Conservation (phyloP, 2,113 vertebrate genomes). For the Cynocephalus volans region DNA sequence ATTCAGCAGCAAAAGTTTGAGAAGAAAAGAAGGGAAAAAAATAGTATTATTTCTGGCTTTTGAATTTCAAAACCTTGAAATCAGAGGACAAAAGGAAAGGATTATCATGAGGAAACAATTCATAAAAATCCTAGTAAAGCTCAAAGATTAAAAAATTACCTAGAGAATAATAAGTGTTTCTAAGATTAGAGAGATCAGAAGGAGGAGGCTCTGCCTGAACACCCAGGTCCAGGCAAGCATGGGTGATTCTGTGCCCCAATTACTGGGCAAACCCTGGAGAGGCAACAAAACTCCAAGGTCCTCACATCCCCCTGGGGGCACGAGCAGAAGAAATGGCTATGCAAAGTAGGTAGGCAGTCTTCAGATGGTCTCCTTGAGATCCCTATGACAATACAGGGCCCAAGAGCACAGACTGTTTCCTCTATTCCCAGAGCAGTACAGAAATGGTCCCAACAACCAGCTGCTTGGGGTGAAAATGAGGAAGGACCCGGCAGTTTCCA, state of each 20-base stretch:
- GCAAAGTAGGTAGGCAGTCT: neutral
- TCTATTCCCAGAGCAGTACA: neutral
- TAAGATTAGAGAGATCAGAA: neutral
- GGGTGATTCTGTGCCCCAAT: neutral
- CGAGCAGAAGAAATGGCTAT: neutral
- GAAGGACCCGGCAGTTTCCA: neutral
- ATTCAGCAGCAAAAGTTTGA: neutral
- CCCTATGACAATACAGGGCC: neutral
- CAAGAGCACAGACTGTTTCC: neutral
- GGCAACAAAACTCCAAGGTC: neutral
- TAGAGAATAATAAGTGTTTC: neutral
- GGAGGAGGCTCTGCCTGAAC: neutral
- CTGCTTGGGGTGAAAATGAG: neutral
- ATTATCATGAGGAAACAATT: conserved; percentile 19
- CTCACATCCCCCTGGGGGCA: too few species aligned
- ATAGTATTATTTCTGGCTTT: neutral
- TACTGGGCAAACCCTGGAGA: neutral
- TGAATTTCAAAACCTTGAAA: conserved; percentile 49
- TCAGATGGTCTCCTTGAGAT: neutral
- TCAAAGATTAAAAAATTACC: conserved; percentile 20
- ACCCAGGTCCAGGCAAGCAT: neutral
- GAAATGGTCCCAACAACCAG: neutral
- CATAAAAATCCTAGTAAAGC: neutral
- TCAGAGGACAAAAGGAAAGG: neutral
- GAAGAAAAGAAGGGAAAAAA: neutral